Evolutionary conservation across 2,888 invertebrate genomes (phyloP).

Genomic region (Sminthurides aquaticus): DNA sequence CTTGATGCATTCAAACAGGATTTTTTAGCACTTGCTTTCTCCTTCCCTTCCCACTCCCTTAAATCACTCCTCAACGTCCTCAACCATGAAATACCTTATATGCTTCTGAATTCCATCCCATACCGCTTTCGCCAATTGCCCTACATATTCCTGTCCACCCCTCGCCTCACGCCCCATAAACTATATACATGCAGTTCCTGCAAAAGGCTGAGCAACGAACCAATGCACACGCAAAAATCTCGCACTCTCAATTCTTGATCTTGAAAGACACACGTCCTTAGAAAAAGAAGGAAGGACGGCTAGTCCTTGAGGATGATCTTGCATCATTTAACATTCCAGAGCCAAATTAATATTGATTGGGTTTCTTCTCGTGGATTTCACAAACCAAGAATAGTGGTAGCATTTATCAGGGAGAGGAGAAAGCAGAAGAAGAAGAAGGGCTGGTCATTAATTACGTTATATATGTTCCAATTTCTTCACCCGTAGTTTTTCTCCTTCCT

Average conservation of each 20-base stretch:
- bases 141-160: neutral
- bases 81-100: no score
- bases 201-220: neutral
- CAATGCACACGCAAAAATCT: neutral
- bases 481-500: neutral
- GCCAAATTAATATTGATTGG: neutral
- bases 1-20: neutral
- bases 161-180: no score
- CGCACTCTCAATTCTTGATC: no score
- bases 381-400: no score
- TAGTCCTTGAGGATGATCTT: neutral
- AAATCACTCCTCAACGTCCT: no score
- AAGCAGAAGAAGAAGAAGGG: no score
- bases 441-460: neutral
- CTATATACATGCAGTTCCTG: no score
- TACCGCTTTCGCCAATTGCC: neutral
- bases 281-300: no score
- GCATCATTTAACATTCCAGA: neutral
- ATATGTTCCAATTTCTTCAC: neutral
- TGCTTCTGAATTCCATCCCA: neutral
- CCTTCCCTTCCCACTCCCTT: neutral
- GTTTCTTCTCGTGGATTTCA: neutral
- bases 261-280: no score
- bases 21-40: neutral
- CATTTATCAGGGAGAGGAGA: neutral